Conservation (phyloP, 2,888 invertebrate genomes). For the Acholoe squamosa region DNA sequence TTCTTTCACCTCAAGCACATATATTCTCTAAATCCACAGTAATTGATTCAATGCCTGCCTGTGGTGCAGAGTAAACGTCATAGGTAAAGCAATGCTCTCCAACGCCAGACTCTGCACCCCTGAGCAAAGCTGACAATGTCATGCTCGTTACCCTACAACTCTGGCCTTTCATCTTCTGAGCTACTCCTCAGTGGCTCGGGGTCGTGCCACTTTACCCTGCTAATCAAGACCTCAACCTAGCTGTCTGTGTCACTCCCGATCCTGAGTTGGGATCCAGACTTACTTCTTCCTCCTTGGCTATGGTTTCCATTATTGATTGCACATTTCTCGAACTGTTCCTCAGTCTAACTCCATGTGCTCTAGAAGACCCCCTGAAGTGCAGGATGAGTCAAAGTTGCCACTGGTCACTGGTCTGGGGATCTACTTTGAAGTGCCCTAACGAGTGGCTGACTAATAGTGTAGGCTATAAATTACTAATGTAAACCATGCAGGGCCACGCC, state of each 20-base stretch:
- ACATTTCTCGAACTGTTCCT: not conserved
- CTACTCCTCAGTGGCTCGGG: not conserved
- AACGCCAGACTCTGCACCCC: not conserved
- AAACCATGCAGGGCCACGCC: not conserved
- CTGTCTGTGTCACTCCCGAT: not conserved
- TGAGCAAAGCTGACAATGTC: not conserved
- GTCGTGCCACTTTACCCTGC: not conserved
- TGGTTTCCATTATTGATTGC: slow-evolving; percentile 28
- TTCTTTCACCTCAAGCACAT: too few relatives aligned
- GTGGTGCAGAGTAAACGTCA: too few relatives aligned
- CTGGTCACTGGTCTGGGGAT: not conserved
- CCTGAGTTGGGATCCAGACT: not conserved
- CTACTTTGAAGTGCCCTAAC: slow-evolving; percentile 18
- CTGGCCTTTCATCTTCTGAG: not conserved
- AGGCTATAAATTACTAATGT: slow-evolving; percentile 34
- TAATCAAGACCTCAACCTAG: not conserved
- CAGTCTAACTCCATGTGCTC: not conserved
- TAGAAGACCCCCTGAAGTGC: not conserved
- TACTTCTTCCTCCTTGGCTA: not conserved
- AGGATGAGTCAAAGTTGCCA: slow-evolving; percentile 32
- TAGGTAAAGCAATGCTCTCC: too few relatives aligned
- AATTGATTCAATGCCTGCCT: too few relatives aligned
- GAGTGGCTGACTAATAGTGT: slow-evolving; percentile 21
- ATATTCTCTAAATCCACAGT: too few relatives aligned
- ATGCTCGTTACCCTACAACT: not conserved